Conservation (phyloP, 2,797 vertebrate species). For the Enteromius afrohamiltoni region DNA sequence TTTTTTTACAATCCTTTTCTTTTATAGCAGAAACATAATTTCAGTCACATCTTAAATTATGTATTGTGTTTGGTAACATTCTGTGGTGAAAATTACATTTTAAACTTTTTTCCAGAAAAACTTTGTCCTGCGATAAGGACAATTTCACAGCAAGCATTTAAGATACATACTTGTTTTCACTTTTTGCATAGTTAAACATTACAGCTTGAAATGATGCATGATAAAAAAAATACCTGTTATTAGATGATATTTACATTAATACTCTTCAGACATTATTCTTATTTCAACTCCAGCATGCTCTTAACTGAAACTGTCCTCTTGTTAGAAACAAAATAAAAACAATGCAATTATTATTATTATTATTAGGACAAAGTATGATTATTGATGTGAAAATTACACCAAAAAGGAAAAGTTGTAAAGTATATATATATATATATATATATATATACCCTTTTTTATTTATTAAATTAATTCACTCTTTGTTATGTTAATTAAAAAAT, state of each 20-base stretch:
- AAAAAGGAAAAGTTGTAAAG: not conserved
- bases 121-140: not conserved
- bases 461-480: not conserved
- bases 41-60: not conserved
- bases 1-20: not conserved
- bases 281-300: not conserved
- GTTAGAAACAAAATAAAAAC: not conserved
- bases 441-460: too few species aligned
- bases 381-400: not conserved
- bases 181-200: not conserved
- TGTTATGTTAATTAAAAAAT: not conserved
- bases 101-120: not conserved
- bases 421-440: not conserved
- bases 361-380: not conserved
- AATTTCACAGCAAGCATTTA: not conserved
- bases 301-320: not conserved
- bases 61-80: not conserved
- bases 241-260: not conserved
- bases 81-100: not conserved
- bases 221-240: not conserved
- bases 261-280: not conserved
- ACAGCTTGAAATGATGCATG: not conserved
- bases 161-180: not conserved
- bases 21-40: not conserved
- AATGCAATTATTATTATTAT: not conserved